Conservation (phyloP, 2,797 vertebrate species). For the Philypnodon macrostomus region DNA sequence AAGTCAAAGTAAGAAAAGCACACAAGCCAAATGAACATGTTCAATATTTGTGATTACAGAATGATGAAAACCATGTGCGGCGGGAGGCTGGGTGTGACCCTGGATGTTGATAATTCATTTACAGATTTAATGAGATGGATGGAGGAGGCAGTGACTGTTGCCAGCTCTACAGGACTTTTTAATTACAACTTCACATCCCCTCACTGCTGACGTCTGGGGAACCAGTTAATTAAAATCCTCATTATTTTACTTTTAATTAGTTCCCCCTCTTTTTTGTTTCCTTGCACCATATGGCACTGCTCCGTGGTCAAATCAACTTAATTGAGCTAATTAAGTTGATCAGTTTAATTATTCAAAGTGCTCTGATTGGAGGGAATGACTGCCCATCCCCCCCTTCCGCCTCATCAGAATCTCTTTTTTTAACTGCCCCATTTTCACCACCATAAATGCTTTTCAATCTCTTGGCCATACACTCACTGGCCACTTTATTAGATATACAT, state of each 20-base stretch:
- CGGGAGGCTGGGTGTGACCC: constrained; percentile 64
- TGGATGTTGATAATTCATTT: constrained; percentile 80
- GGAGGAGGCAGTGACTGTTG: constrained; percentile 74
- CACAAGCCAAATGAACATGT: no score
- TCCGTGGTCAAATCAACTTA: constrained; percentile 89
- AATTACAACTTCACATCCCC: constrained; percentile 80
- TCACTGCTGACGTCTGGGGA: constrained; percentile 82
- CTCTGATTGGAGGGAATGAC: constrained; percentile 80
- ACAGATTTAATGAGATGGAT: constrained; percentile 83
- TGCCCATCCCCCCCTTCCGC: constrained; percentile 33
- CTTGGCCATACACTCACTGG: no score
- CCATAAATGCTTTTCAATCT: no score
- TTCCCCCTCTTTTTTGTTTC: constrained; percentile 85
- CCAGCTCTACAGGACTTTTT: constrained; percentile 81
- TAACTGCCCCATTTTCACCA: constrained; percentile 10
- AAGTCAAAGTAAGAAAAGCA: not conserved
- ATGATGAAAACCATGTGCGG: constrained; percentile 47
- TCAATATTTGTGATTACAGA: constrained; percentile 11
- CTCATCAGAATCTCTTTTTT: constrained; percentile 34
- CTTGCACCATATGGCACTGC: constrained; percentile 83
- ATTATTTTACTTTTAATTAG: constrained; percentile 89
- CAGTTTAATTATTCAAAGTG: constrained; percentile 88
- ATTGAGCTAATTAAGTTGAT: constrained; percentile 90
- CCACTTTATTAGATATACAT: no score
- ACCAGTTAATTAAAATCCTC: constrained; percentile 86